Conservation (phyloP, 2,113 vertebrate genomes). For the Lates calcarifer region DNA sequence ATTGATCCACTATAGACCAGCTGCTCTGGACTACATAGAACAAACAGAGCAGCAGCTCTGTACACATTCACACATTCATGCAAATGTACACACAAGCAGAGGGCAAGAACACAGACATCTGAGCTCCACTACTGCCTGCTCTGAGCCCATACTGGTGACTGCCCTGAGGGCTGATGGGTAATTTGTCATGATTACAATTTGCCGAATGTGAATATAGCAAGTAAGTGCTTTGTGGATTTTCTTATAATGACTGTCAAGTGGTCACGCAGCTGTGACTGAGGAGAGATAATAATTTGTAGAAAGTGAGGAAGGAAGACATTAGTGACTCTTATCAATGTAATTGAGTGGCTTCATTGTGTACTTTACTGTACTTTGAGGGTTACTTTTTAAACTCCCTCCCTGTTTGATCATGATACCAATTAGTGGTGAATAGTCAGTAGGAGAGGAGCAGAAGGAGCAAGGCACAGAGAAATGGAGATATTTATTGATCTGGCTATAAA, state of each 20-base stretch:
- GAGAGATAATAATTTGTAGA: background rate
- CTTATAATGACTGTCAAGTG: slow-evolving; percentile 21
- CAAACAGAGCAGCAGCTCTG: slow-evolving; percentile 50
- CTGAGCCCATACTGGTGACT: slow-evolving; percentile 29
- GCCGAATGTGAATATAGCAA: slow-evolving; percentile 28
- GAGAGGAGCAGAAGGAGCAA: background rate
- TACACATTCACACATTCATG: slow-evolving; percentile 36
- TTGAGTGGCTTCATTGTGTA: slow-evolving; percentile 6
- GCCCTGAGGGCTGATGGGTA: slow-evolving; percentile 56
- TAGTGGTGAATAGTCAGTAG: background rate
- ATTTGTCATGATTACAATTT: slow-evolving; percentile 64
- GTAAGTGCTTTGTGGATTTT: background rate
- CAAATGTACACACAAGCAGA: slow-evolving; percentile 23
- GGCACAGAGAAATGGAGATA: background rate
- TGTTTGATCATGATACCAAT: background rate
- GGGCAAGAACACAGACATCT: background rate
- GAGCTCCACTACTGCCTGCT: slow-evolving; percentile 8
- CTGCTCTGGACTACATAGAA: slow-evolving; percentile 23
- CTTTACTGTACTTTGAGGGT: slow-evolving; percentile 1
- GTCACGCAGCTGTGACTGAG: slow-evolving; percentile 2
- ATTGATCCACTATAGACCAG: slow-evolving; percentile 38
- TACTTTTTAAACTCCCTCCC: background rate
- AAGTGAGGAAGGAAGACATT: slow-evolving; percentile 6
- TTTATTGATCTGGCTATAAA: background rate
- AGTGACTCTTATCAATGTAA: slow-evolving; percentile 21